Evolutionary conservation across 2,888 invertebrate genomes (phyloP).

Genomic region (Seira ritae): DNA sequence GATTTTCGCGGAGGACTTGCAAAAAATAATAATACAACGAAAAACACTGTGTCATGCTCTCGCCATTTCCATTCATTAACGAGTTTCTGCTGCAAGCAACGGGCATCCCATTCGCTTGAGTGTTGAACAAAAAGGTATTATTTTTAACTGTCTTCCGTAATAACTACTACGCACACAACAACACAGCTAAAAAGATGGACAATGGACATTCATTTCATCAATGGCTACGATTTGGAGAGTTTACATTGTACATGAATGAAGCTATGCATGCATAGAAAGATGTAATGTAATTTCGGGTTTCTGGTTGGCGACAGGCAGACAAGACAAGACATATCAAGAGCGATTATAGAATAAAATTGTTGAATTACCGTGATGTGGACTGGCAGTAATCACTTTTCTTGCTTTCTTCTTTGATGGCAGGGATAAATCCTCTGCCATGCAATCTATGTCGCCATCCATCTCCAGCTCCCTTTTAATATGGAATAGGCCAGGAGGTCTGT

Average conservation of each 20-base stretch:
- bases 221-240: no score
- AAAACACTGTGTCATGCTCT: neutral
- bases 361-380: slow-evolving; percentile 51
- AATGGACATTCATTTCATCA: no score
- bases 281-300: neutral
- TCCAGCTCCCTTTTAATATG: slow-evolving; percentile 64
- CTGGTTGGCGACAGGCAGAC: neutral
- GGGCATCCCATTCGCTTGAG: no score
- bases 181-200: no score
- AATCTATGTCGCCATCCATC: slow-evolving; percentile 61
- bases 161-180: neutral
- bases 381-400: slow-evolving; percentile 51
- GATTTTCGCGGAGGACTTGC: neutral
- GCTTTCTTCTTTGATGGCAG: slow-evolving; percentile 70
- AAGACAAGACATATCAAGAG: neutral
- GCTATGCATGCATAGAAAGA: neutral
- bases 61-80: slow-evolving; percentile 5
- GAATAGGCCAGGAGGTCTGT: slow-evolving; percentile 54
- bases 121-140: neutral
- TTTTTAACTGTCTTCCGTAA: slow-evolving; percentile 7
- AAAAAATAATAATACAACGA: neutral
- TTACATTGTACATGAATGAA: neutral
- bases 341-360: neutral
- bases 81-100: neutral
- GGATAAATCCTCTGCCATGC: slow-evolving; percentile 72